These are phyloP conservation scores for Ichneumoninae sp. DNA, from an alignment of 2,888 invertebrate species.

Conservation along the genomic window DNA sequence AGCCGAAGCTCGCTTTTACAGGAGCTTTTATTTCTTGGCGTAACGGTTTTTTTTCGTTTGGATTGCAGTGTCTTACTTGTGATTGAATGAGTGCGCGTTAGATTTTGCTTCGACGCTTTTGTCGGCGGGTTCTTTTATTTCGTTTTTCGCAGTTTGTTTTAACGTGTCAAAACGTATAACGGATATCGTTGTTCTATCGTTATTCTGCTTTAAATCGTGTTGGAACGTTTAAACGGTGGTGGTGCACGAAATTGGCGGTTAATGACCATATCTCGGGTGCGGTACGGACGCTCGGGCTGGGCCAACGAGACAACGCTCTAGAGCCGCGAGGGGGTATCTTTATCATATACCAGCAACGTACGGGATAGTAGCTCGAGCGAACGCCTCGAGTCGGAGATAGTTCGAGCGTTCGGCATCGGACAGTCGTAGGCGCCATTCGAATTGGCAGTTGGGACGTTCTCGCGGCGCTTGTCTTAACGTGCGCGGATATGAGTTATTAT, in stretches of 20 bases:
- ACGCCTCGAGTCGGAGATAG: constrained; percentile 8
- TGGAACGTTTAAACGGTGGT: constrained; percentile 20
- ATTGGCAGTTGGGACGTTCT: neutral
- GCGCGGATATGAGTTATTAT: neutral
- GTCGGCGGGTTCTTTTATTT: neutral
- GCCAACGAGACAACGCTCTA: constrained; percentile 36
- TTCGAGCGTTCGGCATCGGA: neutral
- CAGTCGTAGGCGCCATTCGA: neutral
- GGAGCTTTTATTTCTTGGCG: neutral
- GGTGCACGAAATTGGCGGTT: constrained; percentile 53
- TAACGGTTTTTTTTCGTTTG: constrained; percentile 5
- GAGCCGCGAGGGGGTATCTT: constrained; percentile 15
- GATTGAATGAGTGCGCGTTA: neutral
- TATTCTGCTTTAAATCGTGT: constrained; percentile 30
- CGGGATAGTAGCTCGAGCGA: neutral
- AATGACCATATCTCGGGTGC: constrained; percentile 10
- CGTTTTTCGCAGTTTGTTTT: neutral
- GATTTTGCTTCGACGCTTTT: too few species aligned
- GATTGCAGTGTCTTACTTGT: constrained; percentile 38
- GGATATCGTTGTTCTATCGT: constrained; percentile 17
- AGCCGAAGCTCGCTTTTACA: neutral
- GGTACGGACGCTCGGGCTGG: constrained; percentile 1
- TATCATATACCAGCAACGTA: neutral
- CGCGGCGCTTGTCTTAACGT: constrained; percentile 4
- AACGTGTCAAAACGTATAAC: neutral